Evolutionary conservation across 1,140 invertebrate species (phyloP).

Genomic region (Drosophila mojavensis): DNA sequence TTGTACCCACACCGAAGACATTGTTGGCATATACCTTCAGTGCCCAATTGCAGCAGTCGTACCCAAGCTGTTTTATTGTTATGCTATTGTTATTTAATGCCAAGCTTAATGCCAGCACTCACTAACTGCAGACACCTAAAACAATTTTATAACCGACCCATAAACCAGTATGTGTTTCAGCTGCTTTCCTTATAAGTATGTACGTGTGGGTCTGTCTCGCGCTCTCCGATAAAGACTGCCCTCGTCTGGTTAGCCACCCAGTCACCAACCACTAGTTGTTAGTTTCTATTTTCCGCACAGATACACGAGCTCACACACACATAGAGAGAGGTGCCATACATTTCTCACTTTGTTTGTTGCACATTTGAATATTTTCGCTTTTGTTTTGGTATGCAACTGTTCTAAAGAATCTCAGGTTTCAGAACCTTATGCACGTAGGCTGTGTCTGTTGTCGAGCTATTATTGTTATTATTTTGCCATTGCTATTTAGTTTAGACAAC

Average conservation of each 20-base stretch:
- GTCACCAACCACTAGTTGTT: conserved; percentile 18
- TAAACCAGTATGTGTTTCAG: conserved; percentile 65
- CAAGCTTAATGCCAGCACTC: conserved; percentile 72
- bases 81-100: conserved; percentile 80
- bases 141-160: conserved; percentile 75
- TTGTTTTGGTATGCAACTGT: conserved; percentile 53
- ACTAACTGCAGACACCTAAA: conserved; percentile 60
- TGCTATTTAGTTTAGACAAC: conserved; percentile 31
- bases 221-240: conserved; percentile 48
- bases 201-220: conserved; percentile 42
- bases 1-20: conserved; percentile 14
- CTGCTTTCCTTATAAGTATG: conserved; percentile 65
- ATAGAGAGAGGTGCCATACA: conserved; percentile 27
- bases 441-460: conserved; percentile 42
- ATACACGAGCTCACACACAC: conserved; percentile 21
- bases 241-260: conserved; percentile 36
- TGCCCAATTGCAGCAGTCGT: conserved; percentile 20
- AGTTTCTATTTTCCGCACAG: conserved; percentile 30
- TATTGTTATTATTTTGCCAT: conserved; percentile 12
- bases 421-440: conserved; percentile 69
- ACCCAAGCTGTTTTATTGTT: conserved; percentile 65
- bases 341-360: conserved; percentile 56
- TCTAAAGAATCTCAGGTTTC: conserved; percentile 75
- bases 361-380: conserved; percentile 55
- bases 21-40: neutral